Conservation (phyloP, 2,888 invertebrate genomes). For the Cosmopolites sordidus region DNA sequence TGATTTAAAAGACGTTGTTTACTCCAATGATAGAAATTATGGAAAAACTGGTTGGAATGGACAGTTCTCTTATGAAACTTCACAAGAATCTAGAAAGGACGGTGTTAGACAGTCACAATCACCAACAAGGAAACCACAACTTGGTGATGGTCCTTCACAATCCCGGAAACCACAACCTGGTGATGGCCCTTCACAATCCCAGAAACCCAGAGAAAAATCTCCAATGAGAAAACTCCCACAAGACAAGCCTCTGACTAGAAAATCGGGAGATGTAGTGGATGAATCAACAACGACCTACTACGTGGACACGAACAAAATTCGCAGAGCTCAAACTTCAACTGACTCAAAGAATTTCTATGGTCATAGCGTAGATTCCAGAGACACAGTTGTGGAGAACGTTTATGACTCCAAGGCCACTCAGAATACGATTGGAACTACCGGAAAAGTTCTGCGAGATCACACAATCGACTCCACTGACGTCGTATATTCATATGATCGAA, state of each 20-base stretch:
- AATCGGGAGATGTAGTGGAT: not conserved
- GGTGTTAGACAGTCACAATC: constrained; percentile 7
- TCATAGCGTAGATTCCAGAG: constrained; percentile 38
- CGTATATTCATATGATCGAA: constrained; percentile 45
- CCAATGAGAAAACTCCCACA: not conserved
- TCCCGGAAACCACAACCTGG: not conserved
- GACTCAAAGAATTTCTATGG: constrained; percentile 44
- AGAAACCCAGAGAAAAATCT: not conserved
- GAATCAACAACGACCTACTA: constrained; percentile 26
- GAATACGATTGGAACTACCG: constrained; percentile 45
- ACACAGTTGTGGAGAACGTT: constrained; percentile 40
- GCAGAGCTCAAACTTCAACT: constrained; percentile 34
- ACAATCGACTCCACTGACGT: constrained; percentile 48
- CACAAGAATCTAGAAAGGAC: not conserved
- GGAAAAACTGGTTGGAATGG: constrained; percentile 47
- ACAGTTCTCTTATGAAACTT: constrained; percentile 38
- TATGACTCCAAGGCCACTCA: constrained; percentile 45
- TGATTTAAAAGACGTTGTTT: constrained; percentile 44
- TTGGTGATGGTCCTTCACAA: not conserved
- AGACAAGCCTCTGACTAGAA: not conserved
- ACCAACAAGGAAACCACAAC: constrained; percentile 17
- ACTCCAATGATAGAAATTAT: constrained; percentile 43
- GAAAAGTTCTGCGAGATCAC: constrained; percentile 50
- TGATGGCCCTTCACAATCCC: not conserved
- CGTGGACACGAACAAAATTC: constrained; percentile 36